Percentiles rank a stretch among this genome's conserved stretches.
These are phyloP conservation scores for Semaprochilodus insignis DNA, from an alignment of 2,797 vertebrate genomes.

Conservation along the genomic window DNA sequence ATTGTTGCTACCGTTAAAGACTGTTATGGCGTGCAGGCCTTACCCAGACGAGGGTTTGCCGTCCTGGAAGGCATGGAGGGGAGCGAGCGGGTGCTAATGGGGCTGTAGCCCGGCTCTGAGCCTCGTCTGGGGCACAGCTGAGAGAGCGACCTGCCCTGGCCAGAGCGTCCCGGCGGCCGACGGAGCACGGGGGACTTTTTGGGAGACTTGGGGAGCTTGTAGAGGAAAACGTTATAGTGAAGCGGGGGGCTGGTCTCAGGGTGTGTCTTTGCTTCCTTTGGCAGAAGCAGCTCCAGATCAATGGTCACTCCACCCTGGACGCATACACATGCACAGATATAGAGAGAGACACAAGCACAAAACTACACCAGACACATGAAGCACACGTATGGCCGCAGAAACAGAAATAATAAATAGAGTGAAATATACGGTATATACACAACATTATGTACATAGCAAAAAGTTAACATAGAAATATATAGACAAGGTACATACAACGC, in stretches of 20 bases:
- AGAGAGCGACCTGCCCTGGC: constrained; percentile 66
- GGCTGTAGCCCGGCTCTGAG: constrained; percentile 62
- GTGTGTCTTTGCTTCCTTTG: constrained; percentile 77
- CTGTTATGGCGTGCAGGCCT: constrained; percentile 53
- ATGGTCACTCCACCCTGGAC: constrained; percentile 81
- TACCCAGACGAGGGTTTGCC: constrained; percentile 35
- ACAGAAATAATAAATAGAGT: constrained; percentile 22
- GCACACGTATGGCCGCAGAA: constrained; percentile 35
- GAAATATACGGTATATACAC: background rate
- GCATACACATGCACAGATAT: constrained; percentile 65
- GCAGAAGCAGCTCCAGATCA: constrained; percentile 81
- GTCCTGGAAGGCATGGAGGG: constrained; percentile 70
- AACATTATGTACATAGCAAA: background rate
- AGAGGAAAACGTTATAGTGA: constrained; percentile 81
- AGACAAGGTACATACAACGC: background rate
- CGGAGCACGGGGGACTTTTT: constrained; percentile 59
- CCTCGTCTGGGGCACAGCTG: constrained; percentile 53
- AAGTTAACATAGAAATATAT: background rate
- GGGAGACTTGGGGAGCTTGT: constrained; percentile 75
- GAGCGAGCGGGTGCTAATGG: constrained; percentile 77
- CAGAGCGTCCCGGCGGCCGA: constrained; percentile 51
- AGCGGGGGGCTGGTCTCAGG: constrained; percentile 69
- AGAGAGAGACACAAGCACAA: constrained; percentile 55
- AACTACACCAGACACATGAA: constrained; percentile 58
- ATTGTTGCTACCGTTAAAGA: background rate